phyloP scores from a whole-genome alignment of 2,888 invertebrate genomes.

The Apamea crenata region DNA sequence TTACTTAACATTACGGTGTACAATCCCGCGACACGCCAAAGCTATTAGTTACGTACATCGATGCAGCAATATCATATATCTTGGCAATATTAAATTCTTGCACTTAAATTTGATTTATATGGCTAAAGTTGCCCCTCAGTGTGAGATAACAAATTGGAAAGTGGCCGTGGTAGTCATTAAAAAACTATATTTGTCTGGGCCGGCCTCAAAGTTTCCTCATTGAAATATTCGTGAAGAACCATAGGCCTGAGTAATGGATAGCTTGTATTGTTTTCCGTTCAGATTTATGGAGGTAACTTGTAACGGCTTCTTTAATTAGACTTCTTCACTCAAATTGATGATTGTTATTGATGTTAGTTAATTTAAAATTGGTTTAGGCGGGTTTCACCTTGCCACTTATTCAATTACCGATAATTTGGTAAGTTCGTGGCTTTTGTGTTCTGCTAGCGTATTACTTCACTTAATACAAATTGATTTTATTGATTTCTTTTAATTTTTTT shows the following conservation, averaged over 20 bases:
- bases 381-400: constrained; percentile 74
- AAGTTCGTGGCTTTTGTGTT: constrained; percentile 70
- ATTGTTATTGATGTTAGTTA: constrained; percentile 88
- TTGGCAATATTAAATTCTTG: constrained; percentile 69
- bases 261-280: constrained; percentile 87
- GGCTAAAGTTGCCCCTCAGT: constrained; percentile 72
- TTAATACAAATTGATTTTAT: constrained; percentile 2
- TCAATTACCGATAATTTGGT: constrained; percentile 76
- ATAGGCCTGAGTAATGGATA: constrained; percentile 87
- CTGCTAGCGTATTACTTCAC: constrained; percentile 36
- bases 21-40: constrained; percentile 38
- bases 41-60: constrained; percentile 57
- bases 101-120: constrained; percentile 78
- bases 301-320: constrained; percentile 90
- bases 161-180: constrained; percentile 80
- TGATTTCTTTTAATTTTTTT: neutral
- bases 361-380: constrained; percentile 81
- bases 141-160: constrained; percentile 81
- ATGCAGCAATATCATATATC: constrained; percentile 67
- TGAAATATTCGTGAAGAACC: constrained; percentile 87
- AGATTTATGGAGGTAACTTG: constrained; percentile 90
- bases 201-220: constrained; percentile 84
- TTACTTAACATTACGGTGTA: constrained; percentile 43
- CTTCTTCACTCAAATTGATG: constrained; percentile 89
- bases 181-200: constrained; percentile 87